Evolutionary conservation across 2,888 invertebrate genomes (phyloP).

Genomic region (Thymelicus acteon): DNA sequence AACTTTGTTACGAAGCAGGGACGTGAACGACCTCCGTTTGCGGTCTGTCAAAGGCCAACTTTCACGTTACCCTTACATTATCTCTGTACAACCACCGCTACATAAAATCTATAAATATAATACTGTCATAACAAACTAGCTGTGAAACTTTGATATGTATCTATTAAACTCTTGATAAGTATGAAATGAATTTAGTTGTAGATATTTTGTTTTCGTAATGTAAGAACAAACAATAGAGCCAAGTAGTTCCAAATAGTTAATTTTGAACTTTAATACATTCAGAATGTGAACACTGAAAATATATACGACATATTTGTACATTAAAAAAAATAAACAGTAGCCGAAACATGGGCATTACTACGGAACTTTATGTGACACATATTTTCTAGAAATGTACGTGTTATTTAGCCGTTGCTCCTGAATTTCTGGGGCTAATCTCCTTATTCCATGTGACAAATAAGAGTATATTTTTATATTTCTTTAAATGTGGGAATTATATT

Average conservation of each 20-base stretch:
- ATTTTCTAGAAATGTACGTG: constrained; percentile 1
- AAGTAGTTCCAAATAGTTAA: too few relatives aligned
- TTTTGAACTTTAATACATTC: too few relatives aligned
- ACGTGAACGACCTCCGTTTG: constrained; percentile 52
- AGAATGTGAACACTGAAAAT: too few relatives aligned
- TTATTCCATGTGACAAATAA: not conserved
- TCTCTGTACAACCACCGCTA: constrained; percentile 36
- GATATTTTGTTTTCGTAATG: too few relatives aligned
- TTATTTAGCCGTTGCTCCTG: not conserved
- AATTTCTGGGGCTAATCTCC: too few relatives aligned
- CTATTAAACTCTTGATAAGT: too few relatives aligned
- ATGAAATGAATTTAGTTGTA: too few relatives aligned
- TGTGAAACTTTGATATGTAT: too few relatives aligned
- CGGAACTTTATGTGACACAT: not conserved
- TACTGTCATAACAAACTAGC: too few relatives aligned
- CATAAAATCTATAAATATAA: not conserved
- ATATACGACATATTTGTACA: too few relatives aligned
- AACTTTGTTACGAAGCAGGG: constrained; percentile 49
- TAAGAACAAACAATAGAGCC: too few relatives aligned
- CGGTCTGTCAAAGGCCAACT: constrained; percentile 60
- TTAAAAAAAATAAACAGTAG: not conserved
- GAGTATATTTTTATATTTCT: not conserved
- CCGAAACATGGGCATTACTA: not conserved
- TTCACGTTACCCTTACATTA: constrained; percentile 50
- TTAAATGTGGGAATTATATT: constrained; percentile 10